phyloP scores from a whole-genome alignment of 37 sponge, comb jelly and placozoan genomes.

The Hexactinellida sp. region DNA sequence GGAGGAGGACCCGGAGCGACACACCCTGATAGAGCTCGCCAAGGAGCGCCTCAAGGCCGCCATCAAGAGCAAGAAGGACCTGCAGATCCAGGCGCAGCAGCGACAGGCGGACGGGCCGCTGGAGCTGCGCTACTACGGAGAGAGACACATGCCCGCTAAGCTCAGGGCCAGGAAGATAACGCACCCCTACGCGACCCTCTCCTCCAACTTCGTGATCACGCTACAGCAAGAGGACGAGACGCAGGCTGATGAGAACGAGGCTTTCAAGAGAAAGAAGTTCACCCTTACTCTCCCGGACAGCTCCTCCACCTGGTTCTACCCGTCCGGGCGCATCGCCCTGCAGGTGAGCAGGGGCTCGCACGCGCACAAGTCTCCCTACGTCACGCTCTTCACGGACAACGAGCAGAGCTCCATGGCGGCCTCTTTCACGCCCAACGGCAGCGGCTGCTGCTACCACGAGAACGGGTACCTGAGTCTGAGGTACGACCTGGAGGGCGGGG shows the following conservation, averaged over 20 bases:
- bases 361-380: constrained; percentile 24
- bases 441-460: constrained; percentile 51
- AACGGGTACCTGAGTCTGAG: constrained; percentile 41
- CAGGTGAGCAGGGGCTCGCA: constrained; percentile 27
- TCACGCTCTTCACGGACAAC: constrained; percentile 40
- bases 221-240: background rate
- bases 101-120: background rate
- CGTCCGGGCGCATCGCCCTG: constrained; percentile 54
- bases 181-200: background rate
- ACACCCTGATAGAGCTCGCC: constrained; percentile 41
- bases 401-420: constrained; percentile 39
- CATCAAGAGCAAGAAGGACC: background rate
- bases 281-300: background rate
- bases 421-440: constrained; percentile 57
- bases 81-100: constrained; percentile 1
- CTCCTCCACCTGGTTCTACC: constrained; percentile 26
- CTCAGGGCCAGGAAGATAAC: background rate
- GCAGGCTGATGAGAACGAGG: background rate
- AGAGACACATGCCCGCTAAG: constrained; percentile 8
- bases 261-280: background rate
- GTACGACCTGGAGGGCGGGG: constrained; percentile 30
- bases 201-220: constrained; percentile 4
- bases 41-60: background rate
- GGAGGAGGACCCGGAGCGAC: constrained; percentile 48
- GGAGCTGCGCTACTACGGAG: background rate